Conservation (phyloP, 2,888 invertebrate genomes). For the Chrysolina oricalcia region DNA sequence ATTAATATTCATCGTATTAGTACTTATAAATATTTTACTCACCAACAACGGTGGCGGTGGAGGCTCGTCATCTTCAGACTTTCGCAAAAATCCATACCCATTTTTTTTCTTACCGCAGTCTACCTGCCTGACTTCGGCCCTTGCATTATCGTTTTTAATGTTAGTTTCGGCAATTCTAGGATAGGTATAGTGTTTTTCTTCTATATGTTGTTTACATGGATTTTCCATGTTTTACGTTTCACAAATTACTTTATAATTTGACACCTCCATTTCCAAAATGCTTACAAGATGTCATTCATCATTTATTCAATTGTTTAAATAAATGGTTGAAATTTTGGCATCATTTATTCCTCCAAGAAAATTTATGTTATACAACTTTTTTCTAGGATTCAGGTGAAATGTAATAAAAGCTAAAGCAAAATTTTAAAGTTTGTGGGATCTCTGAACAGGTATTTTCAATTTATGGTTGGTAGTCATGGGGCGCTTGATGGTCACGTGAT, state of each 20-base stretch:
- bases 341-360: neutral
- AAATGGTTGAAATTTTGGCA: constrained; percentile 34
- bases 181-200: constrained; percentile 59
- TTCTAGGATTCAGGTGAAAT: neutral
- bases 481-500: constrained; percentile 61
- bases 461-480: constrained; percentile 50
- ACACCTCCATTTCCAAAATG: constrained; percentile 56
- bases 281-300: constrained; percentile 49
- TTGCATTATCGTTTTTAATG: constrained; percentile 56
- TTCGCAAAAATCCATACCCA: constrained; percentile 51
- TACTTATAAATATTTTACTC: constrained; percentile 35
- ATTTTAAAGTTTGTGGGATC: constrained; percentile 47
- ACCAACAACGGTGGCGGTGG: constrained; percentile 51
- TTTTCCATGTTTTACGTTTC: constrained; percentile 58
- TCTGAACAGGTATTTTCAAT: constrained; percentile 44
- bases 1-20: neutral
- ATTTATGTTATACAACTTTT: neutral
- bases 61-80: constrained; percentile 32
- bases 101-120: constrained; percentile 59
- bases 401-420: constrained; percentile 9
- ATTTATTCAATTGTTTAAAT: constrained; percentile 59
- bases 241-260: constrained; percentile 53
- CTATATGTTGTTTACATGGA: constrained; percentile 57
- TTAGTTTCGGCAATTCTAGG: constrained; percentile 52
- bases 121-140: constrained; percentile 61